Evolutionary conservation across 1,140 invertebrate genomes (phyloP).

Genomic region (Heterodera schachtii): DNA sequence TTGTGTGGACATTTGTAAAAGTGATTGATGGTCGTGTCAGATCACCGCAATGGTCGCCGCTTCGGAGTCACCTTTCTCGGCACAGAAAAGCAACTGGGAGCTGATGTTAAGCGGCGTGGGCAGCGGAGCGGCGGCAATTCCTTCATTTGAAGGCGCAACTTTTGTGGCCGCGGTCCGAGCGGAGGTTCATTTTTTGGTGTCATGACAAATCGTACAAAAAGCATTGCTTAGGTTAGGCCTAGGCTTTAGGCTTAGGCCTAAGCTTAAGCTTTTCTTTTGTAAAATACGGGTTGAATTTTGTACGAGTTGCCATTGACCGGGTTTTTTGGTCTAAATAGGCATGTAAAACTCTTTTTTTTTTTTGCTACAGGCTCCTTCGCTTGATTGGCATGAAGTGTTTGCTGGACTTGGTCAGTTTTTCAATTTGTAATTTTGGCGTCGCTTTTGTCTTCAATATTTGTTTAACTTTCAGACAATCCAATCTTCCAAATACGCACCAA

Average conservation of each 20-base stretch:
- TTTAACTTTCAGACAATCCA: constrained; percentile 74
- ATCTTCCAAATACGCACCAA: constrained; percentile 82
- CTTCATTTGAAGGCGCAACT: constrained; percentile 25
- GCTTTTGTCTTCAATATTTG: too few species aligned
- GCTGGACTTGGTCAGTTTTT: constrained; percentile 71
- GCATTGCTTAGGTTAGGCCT: too few species aligned
- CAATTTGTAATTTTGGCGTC: too few species aligned
- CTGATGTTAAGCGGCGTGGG: constrained; percentile 10
- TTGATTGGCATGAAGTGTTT: constrained; percentile 82
- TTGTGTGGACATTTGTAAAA: not conserved
- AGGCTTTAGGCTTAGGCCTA: too few species aligned
- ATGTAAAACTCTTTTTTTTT: too few species aligned
- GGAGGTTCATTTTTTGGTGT: constrained; percentile 32
- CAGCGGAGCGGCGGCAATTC: not conserved
- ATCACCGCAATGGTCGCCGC: constrained; percentile 39
- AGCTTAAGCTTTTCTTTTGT: too few species aligned
- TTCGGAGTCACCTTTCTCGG: constrained; percentile 3
- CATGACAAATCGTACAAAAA: not conserved
- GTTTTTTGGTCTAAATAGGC: constrained; percentile 10
- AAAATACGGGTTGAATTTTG: not conserved
- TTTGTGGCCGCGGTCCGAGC: constrained; percentile 40
- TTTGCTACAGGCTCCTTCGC: constrained; percentile 20
- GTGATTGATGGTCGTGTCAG: not conserved
- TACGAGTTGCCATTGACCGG: too few species aligned
- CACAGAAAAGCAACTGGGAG: constrained; percentile 30